Evolutionary conservation across 2,888 invertebrate species (phyloP).

Genomic region (Drosophila nr. medialis): DNA sequence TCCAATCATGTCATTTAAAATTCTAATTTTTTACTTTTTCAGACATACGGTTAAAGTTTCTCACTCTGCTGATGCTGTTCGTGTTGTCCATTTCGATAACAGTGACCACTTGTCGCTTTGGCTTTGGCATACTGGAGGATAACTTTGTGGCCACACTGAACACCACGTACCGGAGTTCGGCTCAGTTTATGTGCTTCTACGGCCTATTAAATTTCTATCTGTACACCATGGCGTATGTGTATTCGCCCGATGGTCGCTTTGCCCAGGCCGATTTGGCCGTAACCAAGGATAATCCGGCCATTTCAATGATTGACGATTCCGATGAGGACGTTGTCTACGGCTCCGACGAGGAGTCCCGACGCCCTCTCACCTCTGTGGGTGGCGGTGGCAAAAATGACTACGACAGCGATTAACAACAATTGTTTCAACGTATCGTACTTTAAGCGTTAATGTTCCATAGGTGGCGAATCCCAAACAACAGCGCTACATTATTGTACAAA

Average conservation of each 20-base stretch:
- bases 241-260: conserved; percentile 93
- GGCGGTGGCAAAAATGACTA: conserved; percentile 88
- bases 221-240: conserved; percentile 97
- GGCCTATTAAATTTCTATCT: conserved; percentile 97
- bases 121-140: conserved; percentile 95
- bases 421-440: conserved; percentile 31
- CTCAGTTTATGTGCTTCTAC: conserved; percentile 98
- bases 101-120: conserved; percentile 93
- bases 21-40: neutral
- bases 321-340: conserved; percentile 98
- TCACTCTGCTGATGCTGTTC: conserved; percentile 93
- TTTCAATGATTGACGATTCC: conserved; percentile 99
- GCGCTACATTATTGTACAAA: conserved; percentile 47
- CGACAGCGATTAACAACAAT: conserved; percentile 88
- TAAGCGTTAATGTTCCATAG: conserved; percentile 59
- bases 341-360: conserved; percentile 93
- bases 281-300: conserved; percentile 98
- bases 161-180: conserved; percentile 95
- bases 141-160: conserved; percentile 96
- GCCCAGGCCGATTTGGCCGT: conserved; percentile 94
- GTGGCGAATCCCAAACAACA: conserved; percentile 19
- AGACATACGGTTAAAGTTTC: conserved; percentile 96
- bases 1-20: neutral
- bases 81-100: conserved; percentile 90
- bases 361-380: conserved; percentile 90